Evolutionary conservation across 1,140 invertebrate species (phyloP).

Genomic region (Drosophila sturtevanti): DNA sequence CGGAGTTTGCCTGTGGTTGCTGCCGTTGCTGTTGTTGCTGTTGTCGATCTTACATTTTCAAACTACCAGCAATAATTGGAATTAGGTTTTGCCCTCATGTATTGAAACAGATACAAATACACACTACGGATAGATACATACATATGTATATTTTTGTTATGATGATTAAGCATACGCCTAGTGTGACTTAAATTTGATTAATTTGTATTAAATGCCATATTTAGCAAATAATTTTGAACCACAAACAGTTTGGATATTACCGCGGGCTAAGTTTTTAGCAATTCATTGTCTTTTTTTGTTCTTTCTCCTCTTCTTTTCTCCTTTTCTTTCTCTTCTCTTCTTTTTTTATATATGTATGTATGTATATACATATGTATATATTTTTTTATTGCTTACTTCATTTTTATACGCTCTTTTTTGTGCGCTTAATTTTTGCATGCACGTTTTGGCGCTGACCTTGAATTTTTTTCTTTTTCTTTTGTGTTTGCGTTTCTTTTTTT

Average conservation of each 20-base stretch:
- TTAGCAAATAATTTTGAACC: not conserved
- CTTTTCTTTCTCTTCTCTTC: conserved; percentile 27
- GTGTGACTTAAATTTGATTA: not conserved
- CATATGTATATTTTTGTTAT: too few relatives aligned
- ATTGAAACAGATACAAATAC: too few relatives aligned
- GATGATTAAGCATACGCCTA: not conserved
- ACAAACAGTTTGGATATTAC: not conserved
- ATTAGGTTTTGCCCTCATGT: not conserved
- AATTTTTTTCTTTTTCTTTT: conserved; percentile 73
- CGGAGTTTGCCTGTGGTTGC: not conserved
- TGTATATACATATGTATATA: too few relatives aligned
- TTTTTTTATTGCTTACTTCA: conserved; percentile 55
- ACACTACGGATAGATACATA: too few relatives aligned
- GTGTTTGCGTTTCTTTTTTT: conserved; percentile 37
- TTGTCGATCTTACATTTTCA: not conserved
- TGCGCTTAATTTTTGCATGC: conserved; percentile 80
- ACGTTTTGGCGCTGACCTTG: conserved; percentile 79
- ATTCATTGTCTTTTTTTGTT: conserved; percentile 48
- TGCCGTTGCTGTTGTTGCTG: not conserved
- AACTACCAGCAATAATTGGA: not conserved
- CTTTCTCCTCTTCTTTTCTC: conserved; percentile 60
- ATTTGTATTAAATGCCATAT: not conserved
- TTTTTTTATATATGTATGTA: not conserved
- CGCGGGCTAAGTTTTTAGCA: not conserved
- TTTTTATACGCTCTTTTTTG: conserved; percentile 52